Evolutionary conservation across 2,113 vertebrate genomes (phyloP).

Genomic region (Vulpes vulpes): DNA sequence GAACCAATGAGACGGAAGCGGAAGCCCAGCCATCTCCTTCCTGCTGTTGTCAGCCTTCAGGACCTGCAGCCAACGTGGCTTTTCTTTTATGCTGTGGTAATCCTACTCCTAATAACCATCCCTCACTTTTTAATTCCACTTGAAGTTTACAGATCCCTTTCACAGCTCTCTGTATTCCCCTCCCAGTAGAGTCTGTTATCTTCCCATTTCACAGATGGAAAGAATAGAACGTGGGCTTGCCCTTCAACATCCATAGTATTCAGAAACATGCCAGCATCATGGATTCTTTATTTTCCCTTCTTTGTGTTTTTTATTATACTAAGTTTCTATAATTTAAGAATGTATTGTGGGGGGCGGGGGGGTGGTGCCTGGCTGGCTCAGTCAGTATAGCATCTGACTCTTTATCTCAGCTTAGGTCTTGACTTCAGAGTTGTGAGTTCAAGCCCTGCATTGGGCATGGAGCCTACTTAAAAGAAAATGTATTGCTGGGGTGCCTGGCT

Average conservation of each 20-base stretch:
- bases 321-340: neutral
- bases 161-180: neutral
- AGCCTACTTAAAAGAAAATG: neutral
- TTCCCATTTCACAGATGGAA: neutral
- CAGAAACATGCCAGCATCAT: neutral
- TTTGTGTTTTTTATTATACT: neutral
- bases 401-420: neutral
- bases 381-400: neutral
- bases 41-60: neutral
- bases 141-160: neutral
- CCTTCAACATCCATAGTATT: neutral
- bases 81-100: neutral
- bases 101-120: neutral
- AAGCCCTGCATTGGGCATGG: neutral
- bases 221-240: neutral
- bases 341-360: neutral
- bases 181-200: neutral
- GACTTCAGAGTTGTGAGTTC: neutral
- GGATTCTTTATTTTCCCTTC: neutral
- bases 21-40: conserved; percentile 57
- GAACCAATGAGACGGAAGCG: conserved; percentile 39
- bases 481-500: neutral
- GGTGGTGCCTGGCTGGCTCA: neutral
- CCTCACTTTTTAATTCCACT: neutral
- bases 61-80: neutral